phyloP scores from a whole-genome alignment of 1,140 invertebrate genomes.

The Drosophila truncata region DNA sequence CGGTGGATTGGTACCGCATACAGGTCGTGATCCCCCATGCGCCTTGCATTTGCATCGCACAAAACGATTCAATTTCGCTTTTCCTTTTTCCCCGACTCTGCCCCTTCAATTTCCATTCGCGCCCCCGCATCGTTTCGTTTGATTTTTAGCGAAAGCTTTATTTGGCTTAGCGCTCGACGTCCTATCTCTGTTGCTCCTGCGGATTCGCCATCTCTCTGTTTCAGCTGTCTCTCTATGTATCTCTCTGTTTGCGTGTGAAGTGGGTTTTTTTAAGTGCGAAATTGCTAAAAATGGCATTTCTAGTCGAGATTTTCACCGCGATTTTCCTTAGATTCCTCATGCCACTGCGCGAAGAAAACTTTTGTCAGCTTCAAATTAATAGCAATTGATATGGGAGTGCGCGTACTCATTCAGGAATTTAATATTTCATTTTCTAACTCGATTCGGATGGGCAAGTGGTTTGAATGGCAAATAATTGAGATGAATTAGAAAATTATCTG shows the following conservation, averaged over 20 bases:
- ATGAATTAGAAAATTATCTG: neutral
- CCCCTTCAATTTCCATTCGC: constrained; percentile 25
- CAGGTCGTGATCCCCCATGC: constrained; percentile 31
- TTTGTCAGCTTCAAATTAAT: constrained; percentile 34
- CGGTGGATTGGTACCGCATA: constrained; percentile 14
- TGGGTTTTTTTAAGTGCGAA: constrained; percentile 44
- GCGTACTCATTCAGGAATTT: neutral
- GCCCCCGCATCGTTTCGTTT: constrained; percentile 47
- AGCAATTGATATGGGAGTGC: constrained; percentile 21
- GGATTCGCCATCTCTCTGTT: neutral
- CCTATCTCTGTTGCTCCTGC: constrained; percentile 8
- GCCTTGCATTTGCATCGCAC: constrained; percentile 48
- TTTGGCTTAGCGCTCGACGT: constrained; percentile 55
- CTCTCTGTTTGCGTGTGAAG: constrained; percentile 13
- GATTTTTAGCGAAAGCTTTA: constrained; percentile 67
- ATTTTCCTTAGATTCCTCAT: neutral
- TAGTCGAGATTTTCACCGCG: constrained; percentile 20
- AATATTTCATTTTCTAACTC: constrained; percentile 4
- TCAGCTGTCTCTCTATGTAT: neutral
- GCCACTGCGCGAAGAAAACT: constrained; percentile 10
- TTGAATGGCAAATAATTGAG: neutral
- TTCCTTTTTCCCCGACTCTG: constrained; percentile 38
- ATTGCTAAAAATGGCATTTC: constrained; percentile 42
- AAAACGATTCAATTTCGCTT: constrained; percentile 60
- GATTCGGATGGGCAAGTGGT: no score